Evolutionary conservation across 2,888 invertebrate genomes (phyloP).

Genomic region (Epirrita christyi): DNA sequence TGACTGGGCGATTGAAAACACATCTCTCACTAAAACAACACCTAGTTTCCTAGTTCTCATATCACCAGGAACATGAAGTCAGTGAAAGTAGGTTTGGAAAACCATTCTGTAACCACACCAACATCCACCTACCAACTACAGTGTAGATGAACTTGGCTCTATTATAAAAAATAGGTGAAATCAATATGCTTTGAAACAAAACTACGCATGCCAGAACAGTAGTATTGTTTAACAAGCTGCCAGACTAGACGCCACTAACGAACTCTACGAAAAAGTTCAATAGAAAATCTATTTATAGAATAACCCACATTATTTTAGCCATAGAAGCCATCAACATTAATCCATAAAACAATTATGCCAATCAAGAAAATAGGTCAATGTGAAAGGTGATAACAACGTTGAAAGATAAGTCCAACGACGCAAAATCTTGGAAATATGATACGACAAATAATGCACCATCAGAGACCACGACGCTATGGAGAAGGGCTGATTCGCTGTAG

Average conservation of each 20-base stretch:
- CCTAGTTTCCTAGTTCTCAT: no score
- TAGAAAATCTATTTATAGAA: not conserved
- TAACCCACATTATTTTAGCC: not conserved
- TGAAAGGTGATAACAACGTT: slow-evolving; percentile 20
- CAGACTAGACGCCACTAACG: not conserved
- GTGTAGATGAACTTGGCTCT: not conserved
- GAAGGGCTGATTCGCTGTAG: not conserved
- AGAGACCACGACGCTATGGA: not conserved
- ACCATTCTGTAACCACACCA: no score
- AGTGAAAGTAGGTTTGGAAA: not conserved
- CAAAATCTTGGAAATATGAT: not conserved
- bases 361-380: slow-evolving; percentile 16
- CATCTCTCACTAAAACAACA: no score
- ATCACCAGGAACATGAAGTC: not conserved
- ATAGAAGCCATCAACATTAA: not conserved
- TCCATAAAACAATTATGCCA: slow-evolving; percentile 12
- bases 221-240: no score
- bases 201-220: not conserved
- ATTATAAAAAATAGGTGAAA: not conserved
- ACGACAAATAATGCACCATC: no score
- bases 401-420: not conserved
- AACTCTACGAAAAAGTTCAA: not conserved
- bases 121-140: no score
- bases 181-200: not conserved
- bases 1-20: no score